Evolutionary conservation across 2,797 vertebrate species (phyloP).

Genomic region (Selene dorsalis): DNA sequence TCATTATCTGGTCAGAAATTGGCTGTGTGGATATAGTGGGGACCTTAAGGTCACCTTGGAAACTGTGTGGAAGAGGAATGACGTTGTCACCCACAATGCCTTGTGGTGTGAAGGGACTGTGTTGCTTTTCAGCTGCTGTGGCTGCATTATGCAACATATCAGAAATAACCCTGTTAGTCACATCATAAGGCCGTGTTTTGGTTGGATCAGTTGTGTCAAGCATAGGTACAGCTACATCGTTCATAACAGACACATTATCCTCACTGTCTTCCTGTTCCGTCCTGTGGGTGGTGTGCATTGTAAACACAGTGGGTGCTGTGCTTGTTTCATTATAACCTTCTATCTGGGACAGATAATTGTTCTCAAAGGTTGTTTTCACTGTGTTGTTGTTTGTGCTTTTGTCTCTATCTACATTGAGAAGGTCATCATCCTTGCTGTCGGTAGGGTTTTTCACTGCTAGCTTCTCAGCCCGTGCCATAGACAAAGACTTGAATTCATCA

Average conservation of each 20-base stretch:
- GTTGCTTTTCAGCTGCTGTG: conserved; percentile 31
- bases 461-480: conserved; percentile 22
- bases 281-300: conserved; percentile 8
- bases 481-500: conserved; percentile 25
- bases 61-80: conserved; percentile 18
- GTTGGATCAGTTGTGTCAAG: conserved; percentile 32
- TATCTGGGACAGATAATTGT: conserved; percentile 22
- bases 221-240: conserved; percentile 16
- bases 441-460: conserved; percentile 16
- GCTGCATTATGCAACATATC: conserved; percentile 10
- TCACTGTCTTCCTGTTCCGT: conserved; percentile 17
- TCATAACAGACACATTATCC: conserved; percentile 28
- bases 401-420: not conserved
- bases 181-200: conserved; percentile 39
- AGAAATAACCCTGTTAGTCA: conserved; percentile 23
- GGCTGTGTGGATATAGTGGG: conserved; percentile 21
- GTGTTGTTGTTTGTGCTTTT: conserved; percentile 33
- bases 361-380: conserved; percentile 4
- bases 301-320: not conserved
- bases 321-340: conserved; percentile 25
- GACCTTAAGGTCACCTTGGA: conserved; percentile 21
- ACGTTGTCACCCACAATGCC: not conserved
- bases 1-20: conserved; percentile 15
- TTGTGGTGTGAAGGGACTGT: not conserved
- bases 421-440: conserved; percentile 28